These are phyloP conservation scores for Beaufortia kweichowensis DNA, from an alignment of 2,113 vertebrate genomes.

Conservation along the genomic window DNA sequence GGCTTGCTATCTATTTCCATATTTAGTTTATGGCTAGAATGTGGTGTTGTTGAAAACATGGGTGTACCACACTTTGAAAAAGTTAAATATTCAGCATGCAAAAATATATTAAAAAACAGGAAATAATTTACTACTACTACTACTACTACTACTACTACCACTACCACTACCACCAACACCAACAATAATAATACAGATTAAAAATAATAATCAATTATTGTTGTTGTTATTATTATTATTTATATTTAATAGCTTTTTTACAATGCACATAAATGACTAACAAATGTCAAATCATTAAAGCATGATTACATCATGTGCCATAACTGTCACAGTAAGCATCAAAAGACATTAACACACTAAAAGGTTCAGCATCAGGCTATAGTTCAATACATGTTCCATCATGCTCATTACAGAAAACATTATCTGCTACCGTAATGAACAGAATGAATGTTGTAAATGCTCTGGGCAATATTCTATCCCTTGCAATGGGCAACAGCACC, in stretches of 20 bases:
- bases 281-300: not conserved
- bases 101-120: too few relatives aligned
- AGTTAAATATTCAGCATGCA: too few relatives aligned
- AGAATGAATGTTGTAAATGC: slow-evolving; percentile 61
- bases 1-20: slow-evolving; percentile 20
- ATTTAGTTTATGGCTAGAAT: slow-evolving; percentile 40
- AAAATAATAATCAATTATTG: too few relatives aligned
- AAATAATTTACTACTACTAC: too few relatives aligned
- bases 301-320: not conserved
- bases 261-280: not conserved
- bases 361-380: slow-evolving; percentile 16
- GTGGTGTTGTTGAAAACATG: not conserved
- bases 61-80: not conserved
- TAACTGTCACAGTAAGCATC: not conserved
- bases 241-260: too few relatives aligned
- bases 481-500: slow-evolving; percentile 50
- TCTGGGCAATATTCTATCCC: slow-evolving; percentile 58
- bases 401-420: slow-evolving; percentile 57
- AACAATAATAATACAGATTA: too few relatives aligned
- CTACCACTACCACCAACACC: too few relatives aligned
- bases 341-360: slow-evolving; percentile 12
- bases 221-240: too few relatives aligned
- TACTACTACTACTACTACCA: too few relatives aligned
- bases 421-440: slow-evolving; percentile 63
- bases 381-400: slow-evolving; percentile 58